phyloP scores from a whole-genome alignment of 2,113 vertebrate species.

The Tretioscincus oriximinensis region DNA sequence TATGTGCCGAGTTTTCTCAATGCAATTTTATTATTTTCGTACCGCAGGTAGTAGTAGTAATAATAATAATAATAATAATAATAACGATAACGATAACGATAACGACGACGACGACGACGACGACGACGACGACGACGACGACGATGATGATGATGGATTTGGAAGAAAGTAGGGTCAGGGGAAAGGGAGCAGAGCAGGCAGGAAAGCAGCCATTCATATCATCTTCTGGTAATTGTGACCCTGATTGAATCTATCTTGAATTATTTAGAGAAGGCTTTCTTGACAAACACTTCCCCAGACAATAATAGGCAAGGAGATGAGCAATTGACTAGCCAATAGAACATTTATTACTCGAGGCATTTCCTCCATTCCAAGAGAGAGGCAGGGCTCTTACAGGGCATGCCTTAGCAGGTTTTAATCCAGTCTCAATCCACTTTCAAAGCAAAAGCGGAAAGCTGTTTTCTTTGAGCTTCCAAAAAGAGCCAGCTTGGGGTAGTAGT shows the following conservation, averaged over 20 bases:
- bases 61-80: no score
- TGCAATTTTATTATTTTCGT: conserved; percentile 2
- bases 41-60: conserved; percentile 2
- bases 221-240: not conserved
- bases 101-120: no score
- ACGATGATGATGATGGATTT: no score
- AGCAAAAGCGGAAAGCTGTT: no score
- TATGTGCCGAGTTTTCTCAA: conserved; percentile 6
- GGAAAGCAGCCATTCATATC: not conserved
- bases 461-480: no score
- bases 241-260: conserved; percentile 16
- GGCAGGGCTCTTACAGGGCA: no score
- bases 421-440: no score
- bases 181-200: not conserved
- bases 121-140: no score
- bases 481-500: no score
- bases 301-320: conserved; percentile 38
- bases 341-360: not conserved
- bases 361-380: not conserved
- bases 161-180: not conserved
- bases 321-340: conserved; percentile 34
- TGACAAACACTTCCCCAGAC: conserved; percentile 31
- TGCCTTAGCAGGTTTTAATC: no score
- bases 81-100: no score
- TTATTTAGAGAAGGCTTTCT: conserved; percentile 33